Evolutionary conservation across 1,140 invertebrate species (phyloP).

Genomic region (Bradysia coprophila): DNA sequence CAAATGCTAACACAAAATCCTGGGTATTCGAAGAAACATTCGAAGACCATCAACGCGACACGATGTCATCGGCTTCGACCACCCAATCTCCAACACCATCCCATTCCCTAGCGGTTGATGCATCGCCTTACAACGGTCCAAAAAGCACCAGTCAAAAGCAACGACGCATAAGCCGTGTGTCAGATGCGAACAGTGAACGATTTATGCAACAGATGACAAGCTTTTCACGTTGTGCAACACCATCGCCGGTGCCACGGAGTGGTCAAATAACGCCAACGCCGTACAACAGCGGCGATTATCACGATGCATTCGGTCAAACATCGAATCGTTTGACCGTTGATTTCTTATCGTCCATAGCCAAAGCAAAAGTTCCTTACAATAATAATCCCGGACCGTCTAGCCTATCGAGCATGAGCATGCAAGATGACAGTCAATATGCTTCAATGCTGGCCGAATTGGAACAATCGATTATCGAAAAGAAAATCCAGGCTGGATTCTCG

Average conservation of each 20-base stretch:
- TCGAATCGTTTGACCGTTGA: background rate
- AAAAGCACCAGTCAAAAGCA: background rate
- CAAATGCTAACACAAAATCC: background rate
- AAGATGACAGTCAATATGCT: conserved; percentile 22
- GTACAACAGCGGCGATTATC: background rate
- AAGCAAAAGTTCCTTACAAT: background rate
- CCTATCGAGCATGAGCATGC: conserved; percentile 6
- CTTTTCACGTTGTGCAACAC: conserved; percentile 1
- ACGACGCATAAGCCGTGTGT: background rate
- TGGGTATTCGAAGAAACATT: background rate
- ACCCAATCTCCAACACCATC: background rate
- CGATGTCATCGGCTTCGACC: background rate
- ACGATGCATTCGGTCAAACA: background rate
- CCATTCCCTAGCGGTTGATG: background rate
- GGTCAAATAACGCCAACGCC: background rate
- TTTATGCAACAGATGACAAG: background rate
- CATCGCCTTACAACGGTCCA: background rate
- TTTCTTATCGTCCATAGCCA: background rate
- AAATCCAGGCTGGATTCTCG: background rate
- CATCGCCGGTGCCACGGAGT: background rate
- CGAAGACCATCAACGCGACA: background rate
- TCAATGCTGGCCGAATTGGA: conserved; percentile 27
- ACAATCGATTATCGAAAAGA: conserved; percentile 17
- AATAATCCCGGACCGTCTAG: conserved; percentile 11
- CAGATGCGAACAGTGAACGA: background rate